Evolutionary conservation across 2,113 vertebrate genomes (phyloP).

Genomic region (Strigops habroptila): DNA sequence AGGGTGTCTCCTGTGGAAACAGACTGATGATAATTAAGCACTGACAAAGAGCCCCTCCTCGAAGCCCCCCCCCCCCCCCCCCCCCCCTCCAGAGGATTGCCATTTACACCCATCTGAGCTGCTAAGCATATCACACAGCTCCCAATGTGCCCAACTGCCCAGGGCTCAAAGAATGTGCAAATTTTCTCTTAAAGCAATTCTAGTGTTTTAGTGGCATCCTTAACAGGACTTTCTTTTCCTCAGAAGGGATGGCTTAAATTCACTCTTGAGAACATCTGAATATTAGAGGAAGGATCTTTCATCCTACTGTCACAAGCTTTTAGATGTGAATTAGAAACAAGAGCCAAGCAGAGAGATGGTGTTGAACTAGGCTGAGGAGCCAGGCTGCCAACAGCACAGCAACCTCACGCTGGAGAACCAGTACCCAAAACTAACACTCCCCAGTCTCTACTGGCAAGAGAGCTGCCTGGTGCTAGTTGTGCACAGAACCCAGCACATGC

Average conservation of each 20-base stretch:
- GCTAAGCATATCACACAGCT: not conserved
- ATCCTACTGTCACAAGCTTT: not conserved
- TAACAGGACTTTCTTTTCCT: not conserved
- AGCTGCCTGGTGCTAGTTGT: not conserved
- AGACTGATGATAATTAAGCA: not conserved
- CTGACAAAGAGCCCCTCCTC: not conserved
- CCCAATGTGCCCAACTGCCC: not conserved
- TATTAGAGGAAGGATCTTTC: not conserved
- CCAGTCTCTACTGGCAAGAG: not conserved
- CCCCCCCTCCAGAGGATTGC: not conserved
- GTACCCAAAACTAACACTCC: not conserved
- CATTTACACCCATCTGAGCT: not conserved
- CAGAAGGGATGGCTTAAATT: not conserved
- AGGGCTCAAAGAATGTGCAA: not conserved
- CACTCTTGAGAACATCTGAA: not conserved
- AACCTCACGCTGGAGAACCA: not conserved
- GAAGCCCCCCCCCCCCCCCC: too few species aligned
- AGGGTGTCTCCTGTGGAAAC: slow-evolving; percentile 88
- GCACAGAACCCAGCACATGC: not conserved
- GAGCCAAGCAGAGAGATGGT: not conserved
- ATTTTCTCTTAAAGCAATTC: not conserved
- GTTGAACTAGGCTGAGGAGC: not conserved
- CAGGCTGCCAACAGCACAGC: not conserved
- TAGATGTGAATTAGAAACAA: not conserved
- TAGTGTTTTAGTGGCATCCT: not conserved